Evolutionary conservation across 2,113 vertebrate genomes (phyloP), one percentile per base, ranked within the genome.

Genomic region (Pelobates fuscus): DNA sequence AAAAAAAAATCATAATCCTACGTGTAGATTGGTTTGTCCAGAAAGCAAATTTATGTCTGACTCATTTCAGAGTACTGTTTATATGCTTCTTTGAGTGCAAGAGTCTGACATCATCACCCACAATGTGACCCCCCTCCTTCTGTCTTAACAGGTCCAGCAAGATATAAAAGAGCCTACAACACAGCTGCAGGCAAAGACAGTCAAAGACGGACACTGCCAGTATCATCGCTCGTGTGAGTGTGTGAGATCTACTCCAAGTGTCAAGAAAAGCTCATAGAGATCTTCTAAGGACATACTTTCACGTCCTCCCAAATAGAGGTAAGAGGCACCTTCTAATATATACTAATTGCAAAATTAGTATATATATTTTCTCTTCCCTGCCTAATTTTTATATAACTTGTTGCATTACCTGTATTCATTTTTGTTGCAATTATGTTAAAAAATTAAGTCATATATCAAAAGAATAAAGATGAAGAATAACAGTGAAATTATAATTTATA

Each of bases 101-200:
- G 59, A 11, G 57, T 8, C 15, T 65, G 49, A 65, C 61, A 55
- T 54, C 59, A 72, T 43, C 15, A 59, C 27, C 43, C 41, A 7
- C 24, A 44, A 24, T 14, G 32, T 62, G 70, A 27, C 60, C 61
- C 30, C 59, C 61, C n/a, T 10, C 60, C 27, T 59, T 17, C 30
- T 30, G 25, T 21, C 20, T 55, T 23, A 55, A 20, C 29, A 57
- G 71, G 71, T 74, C 62, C 64, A 61, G 11, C 24, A 67, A 55
- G 62, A 75, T 75, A 75, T 76, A 76, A 73, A 76, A 49, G 63
- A 76, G 63, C 23, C 63, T 30, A 24, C 20, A 58, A 41, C 37
- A 67, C 63, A 76, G 63, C 72, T 59, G 26, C 72, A 44, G 54
- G 55, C 63, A 76, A n/a, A 58, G 46, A 11, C 17, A 30, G 25